Conservation (phyloP, 2,797 vertebrate species). For the Eleutherodactylus coqui region DNA sequence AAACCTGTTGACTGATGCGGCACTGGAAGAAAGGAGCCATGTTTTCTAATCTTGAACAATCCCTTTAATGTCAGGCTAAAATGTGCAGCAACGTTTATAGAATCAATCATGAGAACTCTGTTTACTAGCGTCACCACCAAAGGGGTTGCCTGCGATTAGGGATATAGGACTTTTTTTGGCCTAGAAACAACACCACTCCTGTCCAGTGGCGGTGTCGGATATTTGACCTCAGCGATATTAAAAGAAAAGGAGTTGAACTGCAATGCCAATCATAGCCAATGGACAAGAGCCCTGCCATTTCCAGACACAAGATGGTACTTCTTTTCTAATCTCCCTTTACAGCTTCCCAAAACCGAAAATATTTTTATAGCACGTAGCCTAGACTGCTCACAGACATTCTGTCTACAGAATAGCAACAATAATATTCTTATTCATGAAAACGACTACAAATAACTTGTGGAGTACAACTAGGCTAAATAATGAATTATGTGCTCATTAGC, state of each 20-base stretch:
- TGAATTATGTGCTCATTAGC: neutral
- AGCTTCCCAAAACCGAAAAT: neutral
- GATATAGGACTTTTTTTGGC: no score
- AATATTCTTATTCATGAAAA: neutral
- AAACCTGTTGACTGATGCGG: no score
- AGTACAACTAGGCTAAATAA: neutral
- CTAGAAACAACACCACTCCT: no score
- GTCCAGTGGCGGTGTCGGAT: neutral
- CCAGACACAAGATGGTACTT: neutral
- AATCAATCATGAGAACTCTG: neutral
- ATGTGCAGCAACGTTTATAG: no score
- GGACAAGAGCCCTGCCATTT: neutral
- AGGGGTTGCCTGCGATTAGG: neutral
- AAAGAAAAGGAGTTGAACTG: neutral
- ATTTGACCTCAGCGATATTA: no score
- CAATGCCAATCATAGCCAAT: neutral
- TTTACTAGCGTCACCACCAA: neutral
- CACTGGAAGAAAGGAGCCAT: no score
- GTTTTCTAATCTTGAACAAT: no score
- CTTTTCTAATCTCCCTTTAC: neutral
- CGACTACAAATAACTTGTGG: neutral
- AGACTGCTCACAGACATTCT: neutral
- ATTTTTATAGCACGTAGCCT: neutral
- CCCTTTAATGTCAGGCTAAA: neutral
- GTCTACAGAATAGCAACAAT: neutral